Conservation (phyloP, 2,888 invertebrate species). For the Hyles lineata region DNA sequence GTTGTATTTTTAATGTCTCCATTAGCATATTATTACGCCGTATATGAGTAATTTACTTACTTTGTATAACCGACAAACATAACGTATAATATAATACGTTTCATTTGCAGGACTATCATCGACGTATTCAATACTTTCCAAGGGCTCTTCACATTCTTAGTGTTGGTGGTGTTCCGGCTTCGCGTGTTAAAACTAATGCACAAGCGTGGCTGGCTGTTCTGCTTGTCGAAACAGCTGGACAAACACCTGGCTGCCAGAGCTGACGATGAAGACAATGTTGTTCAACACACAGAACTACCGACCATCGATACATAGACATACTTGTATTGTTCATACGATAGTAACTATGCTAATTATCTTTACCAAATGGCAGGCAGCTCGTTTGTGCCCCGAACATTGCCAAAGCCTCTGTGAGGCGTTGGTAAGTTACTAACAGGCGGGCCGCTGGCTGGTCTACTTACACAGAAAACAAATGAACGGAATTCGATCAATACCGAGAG, state of each 20-base stretch:
- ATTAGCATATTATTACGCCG: too few species aligned
- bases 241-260: conserved; percentile 65
- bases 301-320: conserved; percentile 53
- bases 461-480: too few species aligned
- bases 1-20: too few species aligned
- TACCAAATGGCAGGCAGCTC: neutral
- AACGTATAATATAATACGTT: neutral
- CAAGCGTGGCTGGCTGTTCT: conserved; percentile 62
- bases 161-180: conserved; percentile 84
- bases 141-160: conserved; percentile 86
- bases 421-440: too few species aligned
- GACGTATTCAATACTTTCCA: conserved; percentile 86
- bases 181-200: conserved; percentile 75
- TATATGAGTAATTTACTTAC: neutral
- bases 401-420: too few species aligned
- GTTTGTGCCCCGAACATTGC: neutral
- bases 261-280: conserved; percentile 78
- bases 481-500: too few species aligned
- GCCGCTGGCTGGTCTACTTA: too few species aligned
- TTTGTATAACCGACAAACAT: neutral
- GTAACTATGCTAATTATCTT: neutral
- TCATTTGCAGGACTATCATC: conserved; percentile 75
- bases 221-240: conserved; percentile 61
- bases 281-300: conserved; percentile 69
- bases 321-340: conserved; percentile 3